Evolutionary conservation across 2,888 invertebrate genomes (phyloP).

Genomic region (Pristionchus mayeri): DNA sequence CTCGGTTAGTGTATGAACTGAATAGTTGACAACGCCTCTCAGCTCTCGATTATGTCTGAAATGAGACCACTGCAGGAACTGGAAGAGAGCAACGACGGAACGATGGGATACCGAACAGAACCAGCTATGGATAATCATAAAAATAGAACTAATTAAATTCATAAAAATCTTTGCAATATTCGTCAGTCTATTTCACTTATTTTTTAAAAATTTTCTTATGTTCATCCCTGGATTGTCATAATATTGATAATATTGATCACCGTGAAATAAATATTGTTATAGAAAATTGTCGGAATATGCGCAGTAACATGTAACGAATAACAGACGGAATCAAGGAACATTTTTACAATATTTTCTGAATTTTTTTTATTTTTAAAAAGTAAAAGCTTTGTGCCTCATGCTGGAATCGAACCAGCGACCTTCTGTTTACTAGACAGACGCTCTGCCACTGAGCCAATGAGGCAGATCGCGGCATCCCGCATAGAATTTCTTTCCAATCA

Average conservation of each 20-base stretch:
- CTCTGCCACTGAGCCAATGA: conserved; percentile 68
- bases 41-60: no score
- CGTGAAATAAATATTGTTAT: neutral
- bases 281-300: no score
- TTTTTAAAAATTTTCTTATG: neutral
- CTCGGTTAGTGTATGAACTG: neutral
- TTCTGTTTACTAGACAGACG: conserved; percentile 71
- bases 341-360: neutral
- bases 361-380: no score
- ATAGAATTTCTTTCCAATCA: neutral
- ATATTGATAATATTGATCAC: neutral
- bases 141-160: no score
- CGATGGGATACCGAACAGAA: neutral
- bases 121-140: no score
- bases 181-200: neutral
- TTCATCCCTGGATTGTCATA: no score
- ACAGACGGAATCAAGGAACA: neutral
- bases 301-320: neutral
- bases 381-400: conserved; percentile 58
- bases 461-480: conserved; percentile 47
- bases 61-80: neutral
- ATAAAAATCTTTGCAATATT: neutral
- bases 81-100: neutral
- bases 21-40: neutral
- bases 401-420: conserved; percentile 72